These are phyloP conservation scores for Coelopa pilipes DNA, from an alignment of 2,888 invertebrate genomes.

Conservation along the genomic window DNA sequence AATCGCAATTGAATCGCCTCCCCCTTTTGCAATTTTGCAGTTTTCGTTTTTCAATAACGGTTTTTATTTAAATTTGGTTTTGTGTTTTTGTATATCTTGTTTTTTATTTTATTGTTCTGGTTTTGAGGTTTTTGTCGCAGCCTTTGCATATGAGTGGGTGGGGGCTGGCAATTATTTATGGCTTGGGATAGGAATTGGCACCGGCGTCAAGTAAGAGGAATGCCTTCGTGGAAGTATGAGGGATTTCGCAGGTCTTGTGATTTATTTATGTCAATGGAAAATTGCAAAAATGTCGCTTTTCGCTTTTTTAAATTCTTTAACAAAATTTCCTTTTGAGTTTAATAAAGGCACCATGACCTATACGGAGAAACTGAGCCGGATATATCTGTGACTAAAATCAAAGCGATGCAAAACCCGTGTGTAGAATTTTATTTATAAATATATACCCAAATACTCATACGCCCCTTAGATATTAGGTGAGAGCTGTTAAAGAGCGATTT, in stretches of 20 bases:
- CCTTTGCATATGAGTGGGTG: conserved; percentile 7
- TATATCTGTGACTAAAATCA: too few species aligned
- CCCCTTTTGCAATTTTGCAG: neutral
- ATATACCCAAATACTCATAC: neutral
- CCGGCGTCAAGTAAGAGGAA: conserved; percentile 20
- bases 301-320: neutral
- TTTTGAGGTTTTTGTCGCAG: neutral
- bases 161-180: conserved; percentile 1
- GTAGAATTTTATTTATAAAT: too few species aligned
- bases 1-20: neutral
- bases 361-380: neutral
- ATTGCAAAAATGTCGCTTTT: neutral
- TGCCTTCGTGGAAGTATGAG: conserved; percentile 1
- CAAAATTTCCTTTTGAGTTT: neutral
- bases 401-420: too few species aligned
- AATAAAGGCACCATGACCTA: neutral
- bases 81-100: too few species aligned
- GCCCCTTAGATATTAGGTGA: neutral
- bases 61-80: too few species aligned
- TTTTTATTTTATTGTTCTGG: too few species aligned
- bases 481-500: conserved; percentile 1
- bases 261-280: conserved; percentile 16
- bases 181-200: conserved; percentile 22
- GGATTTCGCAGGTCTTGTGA: conserved; percentile 13
- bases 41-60: neutral